phyloP scores from a whole-genome alignment of 2,888 invertebrate genomes.

The Agrotis clavis region DNA sequence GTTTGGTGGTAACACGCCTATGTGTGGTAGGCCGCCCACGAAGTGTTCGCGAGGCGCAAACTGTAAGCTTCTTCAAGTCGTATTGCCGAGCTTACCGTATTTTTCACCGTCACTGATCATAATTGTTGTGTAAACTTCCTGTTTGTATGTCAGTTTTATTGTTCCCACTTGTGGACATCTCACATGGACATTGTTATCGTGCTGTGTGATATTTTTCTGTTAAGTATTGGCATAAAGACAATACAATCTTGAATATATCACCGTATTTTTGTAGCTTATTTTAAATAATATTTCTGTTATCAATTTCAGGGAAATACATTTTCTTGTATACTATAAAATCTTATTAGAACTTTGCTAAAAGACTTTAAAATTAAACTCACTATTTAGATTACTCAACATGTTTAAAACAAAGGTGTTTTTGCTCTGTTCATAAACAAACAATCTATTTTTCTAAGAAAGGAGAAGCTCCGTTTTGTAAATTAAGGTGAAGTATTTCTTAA shows the following conservation, averaged over 20 bases:
- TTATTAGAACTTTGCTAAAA: conserved; percentile 15
- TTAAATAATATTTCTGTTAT: background rate
- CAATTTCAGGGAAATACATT: background rate
- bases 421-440: conserved; percentile 21
- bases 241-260: background rate
- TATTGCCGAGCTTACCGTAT: conserved; percentile 26
- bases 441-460: too few species aligned
- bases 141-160: conserved; percentile 5
- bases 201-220: conserved; percentile 13
- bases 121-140: conserved; percentile 17
- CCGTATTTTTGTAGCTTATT: background rate
- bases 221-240: background rate
- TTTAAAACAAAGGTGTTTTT: background rate
- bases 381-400: background rate
- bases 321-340: background rate
- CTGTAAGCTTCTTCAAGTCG: conserved; percentile 26
- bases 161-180: conserved; percentile 23
- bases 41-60: conserved; percentile 28
- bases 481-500: background rate
- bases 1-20: conserved; percentile 51
- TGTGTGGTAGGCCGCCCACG: conserved; percentile 70
- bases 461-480: too few species aligned
- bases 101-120: conserved; percentile 13
- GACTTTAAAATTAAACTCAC: background rate
- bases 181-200: conserved; percentile 52